Evolutionary conservation across 2,888 invertebrate genomes (phyloP).

Genomic region (Plagodis pulveraria): DNA sequence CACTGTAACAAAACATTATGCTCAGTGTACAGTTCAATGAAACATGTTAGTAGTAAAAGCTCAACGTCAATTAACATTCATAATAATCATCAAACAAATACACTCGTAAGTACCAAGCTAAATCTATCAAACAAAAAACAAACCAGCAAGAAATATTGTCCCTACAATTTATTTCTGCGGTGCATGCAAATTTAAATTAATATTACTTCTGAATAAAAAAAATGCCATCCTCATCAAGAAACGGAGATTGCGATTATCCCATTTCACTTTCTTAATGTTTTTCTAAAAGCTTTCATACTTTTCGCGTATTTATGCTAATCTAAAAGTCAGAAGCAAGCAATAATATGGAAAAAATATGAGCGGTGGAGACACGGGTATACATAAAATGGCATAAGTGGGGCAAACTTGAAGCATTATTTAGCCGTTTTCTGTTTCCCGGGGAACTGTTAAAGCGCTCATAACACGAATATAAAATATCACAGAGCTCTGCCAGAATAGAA

Average conservation of each 20-base stretch:
- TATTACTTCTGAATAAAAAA: conserved; percentile 42
- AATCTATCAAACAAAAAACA: no score
- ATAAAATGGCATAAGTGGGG: conserved; percentile 61
- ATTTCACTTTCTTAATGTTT: conserved; percentile 54
- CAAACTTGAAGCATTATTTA: conserved; percentile 65
- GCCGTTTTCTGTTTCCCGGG: conserved; percentile 51
- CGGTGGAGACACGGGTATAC: conserved; percentile 56
- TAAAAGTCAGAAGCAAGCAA: conserved; percentile 61
- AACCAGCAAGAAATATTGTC: neutral
- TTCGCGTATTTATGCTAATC: conserved; percentile 64
- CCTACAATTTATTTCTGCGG: conserved; percentile 6
- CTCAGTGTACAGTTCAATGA: no score
- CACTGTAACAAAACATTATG: no score
- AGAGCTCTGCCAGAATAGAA: conserved; percentile 9
- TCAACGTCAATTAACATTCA: no score
- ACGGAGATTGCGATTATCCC: conserved; percentile 52
- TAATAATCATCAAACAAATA: no score
- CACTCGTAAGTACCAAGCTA: no score
- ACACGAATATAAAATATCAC: conserved; percentile 30
- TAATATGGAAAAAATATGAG: conserved; percentile 61
- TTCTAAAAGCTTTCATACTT: conserved; percentile 62
- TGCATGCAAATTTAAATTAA: conserved; percentile 33
- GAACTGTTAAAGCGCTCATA: conserved; percentile 47
- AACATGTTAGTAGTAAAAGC: no score
- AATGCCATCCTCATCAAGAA: conserved; percentile 47